Base-by-base conservation (phyloP, 1,140 invertebrate species). In the Mamestra configurata region DNA sequence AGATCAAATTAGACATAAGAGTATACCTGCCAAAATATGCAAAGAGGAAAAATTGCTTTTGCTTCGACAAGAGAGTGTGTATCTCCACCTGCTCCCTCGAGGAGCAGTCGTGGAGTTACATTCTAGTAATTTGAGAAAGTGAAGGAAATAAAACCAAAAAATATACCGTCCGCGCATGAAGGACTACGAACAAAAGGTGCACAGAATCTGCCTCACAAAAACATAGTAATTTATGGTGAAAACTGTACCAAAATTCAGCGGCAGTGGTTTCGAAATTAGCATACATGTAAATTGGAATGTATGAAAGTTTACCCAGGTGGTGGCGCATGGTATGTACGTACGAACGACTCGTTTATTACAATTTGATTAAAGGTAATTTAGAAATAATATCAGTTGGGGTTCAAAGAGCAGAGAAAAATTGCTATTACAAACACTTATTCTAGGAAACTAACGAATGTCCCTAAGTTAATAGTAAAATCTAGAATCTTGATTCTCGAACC, bases 181-280 rank as follows among this genome's bases (percentile, higher is more conserved):
- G 11, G 3, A 35, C 1, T 59, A 7, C 15, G 0, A 15, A 59
- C 24, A 59, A 59, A 27, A 15, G 24, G 13, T 20, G 61, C 35
- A 20, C 35, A 20, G 18, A 22, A 40, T 40, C 18, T 43, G 61
- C 10, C 31, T 64, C 61, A 66, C 61, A 66, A 66, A 66, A 66
- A 66, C 61, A 37, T 40, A 66, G 61, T 66, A 66, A 66, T 66
- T 66, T 66, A 40, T 40, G 61, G 35, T 40, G 35, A 20, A 66
- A 66, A 66, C 61, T 40, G 18, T 66, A 4, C 35, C 61, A 20
- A 40, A 7, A 37, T 2, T 8, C 18, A 27, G 6, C 35, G 61
- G 35, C 61, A 31, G 55, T 66, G 35, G 61, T 66, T 40, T 22
- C 4, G 18, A 22, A 22, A 66, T 66, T 66, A 66, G 35, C 61